Percentiles rank a stretch among this genome's conserved stretches.
Evolutionary conservation across 2,888 invertebrate genomes (phyloP).

Genomic region (Podotricha telesiphe): DNA sequence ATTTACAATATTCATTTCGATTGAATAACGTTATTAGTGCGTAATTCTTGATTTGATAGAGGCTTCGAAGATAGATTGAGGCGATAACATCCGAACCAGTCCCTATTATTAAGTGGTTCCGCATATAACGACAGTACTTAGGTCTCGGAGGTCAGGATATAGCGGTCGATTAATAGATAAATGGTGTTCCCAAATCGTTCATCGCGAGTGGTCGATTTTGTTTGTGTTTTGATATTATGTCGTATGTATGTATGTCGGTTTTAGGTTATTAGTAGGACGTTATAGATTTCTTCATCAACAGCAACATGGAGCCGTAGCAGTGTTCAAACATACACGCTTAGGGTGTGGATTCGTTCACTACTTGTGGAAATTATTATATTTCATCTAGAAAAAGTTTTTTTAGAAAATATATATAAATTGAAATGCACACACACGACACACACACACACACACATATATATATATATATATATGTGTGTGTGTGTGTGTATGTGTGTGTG

Average conservation of each 20-base stretch:
- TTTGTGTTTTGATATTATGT: constrained; percentile 4
- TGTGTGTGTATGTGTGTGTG: too few relatives aligned
- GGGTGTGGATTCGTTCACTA: too few relatives aligned
- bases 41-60: constrained; percentile 19
- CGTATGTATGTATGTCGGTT: too few relatives aligned
- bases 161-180: constrained; percentile 35
- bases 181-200: constrained; percentile 29
- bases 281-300: too few relatives aligned
- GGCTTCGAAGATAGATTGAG: constrained; percentile 25
- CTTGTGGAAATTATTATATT: too few relatives aligned
- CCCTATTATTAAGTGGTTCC: constrained; percentile 7
- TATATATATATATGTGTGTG: too few relatives aligned
- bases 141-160: constrained; percentile 16
- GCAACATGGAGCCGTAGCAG: background rate
- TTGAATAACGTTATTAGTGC: background rate
- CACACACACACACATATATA: too few relatives aligned
- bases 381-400: too few relatives aligned
- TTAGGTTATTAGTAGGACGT: too few relatives aligned
- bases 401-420: too few relatives aligned
- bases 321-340: too few relatives aligned
- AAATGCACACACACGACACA: too few relatives aligned
- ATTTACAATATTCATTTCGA: background rate
- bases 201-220: constrained; percentile 20
- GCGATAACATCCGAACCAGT: constrained; percentile 26
- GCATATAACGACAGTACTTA: constrained; percentile 14